phyloP scores from a whole-genome alignment of 1,140 invertebrate genomes.

The Drosophila chauvacae region DNA sequence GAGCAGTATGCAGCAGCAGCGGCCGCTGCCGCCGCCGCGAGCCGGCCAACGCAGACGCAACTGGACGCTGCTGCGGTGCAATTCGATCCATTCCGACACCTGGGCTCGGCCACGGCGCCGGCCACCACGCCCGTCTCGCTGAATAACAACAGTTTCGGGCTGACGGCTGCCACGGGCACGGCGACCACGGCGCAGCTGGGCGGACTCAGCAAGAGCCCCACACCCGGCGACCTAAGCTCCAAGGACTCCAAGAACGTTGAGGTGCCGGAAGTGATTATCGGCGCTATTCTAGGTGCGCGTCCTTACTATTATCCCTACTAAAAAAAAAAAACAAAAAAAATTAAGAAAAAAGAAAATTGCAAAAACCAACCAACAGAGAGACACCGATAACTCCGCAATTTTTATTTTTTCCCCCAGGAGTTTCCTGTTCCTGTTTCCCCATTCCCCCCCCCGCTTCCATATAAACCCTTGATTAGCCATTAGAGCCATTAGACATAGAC shows the following conservation, averaged over 20 bases:
- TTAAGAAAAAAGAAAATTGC: constrained; percentile 27
- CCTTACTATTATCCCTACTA: constrained; percentile 84
- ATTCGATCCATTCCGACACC: constrained; percentile 90
- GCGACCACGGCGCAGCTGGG: constrained; percentile 90
- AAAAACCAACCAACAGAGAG: constrained; percentile 52
- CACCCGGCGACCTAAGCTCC: constrained; percentile 89
- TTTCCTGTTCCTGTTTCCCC: neutral
- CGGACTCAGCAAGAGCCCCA: constrained; percentile 94
- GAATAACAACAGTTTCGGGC: constrained; percentile 91
- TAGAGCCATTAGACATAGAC: constrained; percentile 33
- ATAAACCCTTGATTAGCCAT: constrained; percentile 23
- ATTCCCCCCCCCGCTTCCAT: neutral
- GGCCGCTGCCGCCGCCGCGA: constrained; percentile 87
- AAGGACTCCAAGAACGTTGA: constrained; percentile 95
- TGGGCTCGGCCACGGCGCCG: constrained; percentile 86
- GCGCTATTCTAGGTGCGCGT: constrained; percentile 94
- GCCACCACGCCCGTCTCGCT: constrained; percentile 89
- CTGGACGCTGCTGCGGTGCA: constrained; percentile 86
- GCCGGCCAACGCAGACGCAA: constrained; percentile 88
- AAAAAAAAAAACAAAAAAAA: neutral
- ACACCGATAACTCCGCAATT: constrained; percentile 40
- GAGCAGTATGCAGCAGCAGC: constrained; percentile 85
- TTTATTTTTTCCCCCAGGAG: constrained; percentile 32
- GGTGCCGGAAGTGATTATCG: constrained; percentile 97
- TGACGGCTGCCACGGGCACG: constrained; percentile 88